Evolutionary conservation across 2,797 vertebrate genomes (phyloP), one percentile per base, ranked within the genome.

Genomic region (Premnoplex brunnescens): DNA sequence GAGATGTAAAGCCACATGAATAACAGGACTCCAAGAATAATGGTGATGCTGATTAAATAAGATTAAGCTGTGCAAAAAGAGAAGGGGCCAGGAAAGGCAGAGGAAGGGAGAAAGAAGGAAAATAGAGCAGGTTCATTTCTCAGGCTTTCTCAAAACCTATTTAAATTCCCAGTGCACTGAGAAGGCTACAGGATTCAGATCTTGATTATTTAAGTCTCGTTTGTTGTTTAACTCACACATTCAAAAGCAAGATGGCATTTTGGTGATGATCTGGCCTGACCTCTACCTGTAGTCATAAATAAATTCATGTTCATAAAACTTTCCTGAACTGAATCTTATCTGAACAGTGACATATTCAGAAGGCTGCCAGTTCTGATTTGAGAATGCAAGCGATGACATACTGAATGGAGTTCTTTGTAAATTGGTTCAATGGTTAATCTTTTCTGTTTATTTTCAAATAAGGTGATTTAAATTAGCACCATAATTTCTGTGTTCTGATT

Each of bases 391-490:
- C 12, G 58, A 41, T 69, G 75, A 27, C 30, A 32, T 21, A 34
- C 10, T 49, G 51, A 75, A 48, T 48, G 55, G 58, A 69, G 26
- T 34, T 80, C 85, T 51, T 73, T 10, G 16, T 59, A 82, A 84
- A 82, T 59, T 82, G 66, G 55, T 76, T 62, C 58, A 76, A 21
- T 69, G 83, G 79, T 88, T 89, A 85, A 83, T 92, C 41, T 93
- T 94, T 88, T 56, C 82, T 95, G 48, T 93, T 92, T 96, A 86
- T 96, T 94, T 94, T 95, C 75, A 94, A 79, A 92, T 93, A 92
- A 72, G 78, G 73, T 89, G 26, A 52, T 92, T 69, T 76, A 89
- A 95, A 95, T 96, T 89, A 88, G 86, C 74, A 87, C 60, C 49
- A 62, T 76, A 82, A 91, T 95, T 96, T 96, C 60, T 88, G 51